Percentiles rank a stretch among this genome's conserved stretches.
Evolutionary conservation across 2,888 invertebrate genomes (phyloP).

Genomic region (Yponomeuta plumbellus): DNA sequence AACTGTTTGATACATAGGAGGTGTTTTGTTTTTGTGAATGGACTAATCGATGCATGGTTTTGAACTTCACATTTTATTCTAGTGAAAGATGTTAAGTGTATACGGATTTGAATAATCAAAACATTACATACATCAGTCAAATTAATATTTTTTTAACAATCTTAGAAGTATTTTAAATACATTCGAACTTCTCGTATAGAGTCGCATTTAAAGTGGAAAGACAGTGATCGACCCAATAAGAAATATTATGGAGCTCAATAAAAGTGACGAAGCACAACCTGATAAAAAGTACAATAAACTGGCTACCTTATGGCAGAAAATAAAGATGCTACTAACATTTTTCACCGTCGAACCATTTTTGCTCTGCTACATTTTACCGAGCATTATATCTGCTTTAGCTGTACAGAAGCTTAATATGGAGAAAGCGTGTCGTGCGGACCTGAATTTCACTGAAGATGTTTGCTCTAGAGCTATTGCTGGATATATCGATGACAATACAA

Average conservation of each 20-base stretch:
- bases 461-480: constrained; percentile 61
- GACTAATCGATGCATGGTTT: no score
- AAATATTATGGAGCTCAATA: constrained; percentile 25
- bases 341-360: constrained; percentile 82
- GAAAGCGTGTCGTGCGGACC: constrained; percentile 74
- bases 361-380: constrained; percentile 79
- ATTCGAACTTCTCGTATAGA: background rate
- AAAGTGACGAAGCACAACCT: constrained; percentile 21
- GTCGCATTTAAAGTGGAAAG: background rate
- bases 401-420: constrained; percentile 72
- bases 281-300: constrained; percentile 20
- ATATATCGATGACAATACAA: constrained; percentile 42
- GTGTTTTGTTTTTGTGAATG: no score
- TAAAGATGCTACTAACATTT: constrained; percentile 12
- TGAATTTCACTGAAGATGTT: constrained; percentile 62
- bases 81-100: no score
- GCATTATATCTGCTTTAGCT: constrained; percentile 76
- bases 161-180: background rate
- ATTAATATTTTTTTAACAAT: constrained; percentile 28
- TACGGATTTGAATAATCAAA: no score
- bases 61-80: no score
- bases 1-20: no score
- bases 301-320: constrained; percentile 13
- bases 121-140: constrained; percentile 16
- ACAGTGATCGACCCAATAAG: background rate